Evolutionary conservation across 2,113 vertebrate genomes (phyloP), one percentile per base, ranked within the genome.

Genomic region (Rhea americana): DNA sequence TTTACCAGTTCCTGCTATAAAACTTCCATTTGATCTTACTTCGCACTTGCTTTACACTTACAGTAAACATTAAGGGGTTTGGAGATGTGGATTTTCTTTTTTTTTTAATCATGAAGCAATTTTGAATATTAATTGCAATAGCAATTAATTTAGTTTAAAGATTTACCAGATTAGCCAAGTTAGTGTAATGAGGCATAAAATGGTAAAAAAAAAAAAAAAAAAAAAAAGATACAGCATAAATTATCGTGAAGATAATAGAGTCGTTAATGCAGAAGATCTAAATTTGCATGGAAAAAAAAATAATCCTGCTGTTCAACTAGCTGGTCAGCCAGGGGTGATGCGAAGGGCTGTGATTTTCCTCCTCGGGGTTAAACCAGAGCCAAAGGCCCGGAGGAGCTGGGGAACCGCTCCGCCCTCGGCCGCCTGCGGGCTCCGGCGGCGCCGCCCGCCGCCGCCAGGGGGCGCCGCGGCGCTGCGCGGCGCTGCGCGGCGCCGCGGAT

Each of bases 21-120:
- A 86, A 61, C 35, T 55, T 87, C 1, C 32, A 14, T 17, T 56
- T 30, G 18, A 3, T 22, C 84, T 81, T 12, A 13, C 48, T 50
- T 82, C 28, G 30, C 7, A 14, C 18, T 82, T 79, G 39, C 45
- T 70, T 79, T 72, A 39, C 59, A 67, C 75, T 75, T 47, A 47
- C 24, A 77, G 48, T 47, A 13, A 72, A 56, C 22, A 8, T 32
- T 21, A 28, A 22, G 12, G 5, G 43, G 14, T 32, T 56, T 47
- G 53, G 8, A 10, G 11, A 3, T 39, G 3, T 2, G 1, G 26
- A 13, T 12, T 2, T 19, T 32, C 24, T 8, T 7, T n/a, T 48
- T 56, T 28, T 43, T 41, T 11, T 1, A 25, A 25, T 55, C 21
- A 1, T 8, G 35, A 74, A 26, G 41, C 37, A 45, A n/a, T 50